Conservation (phyloP, 1,140 invertebrate species). For the Lepidurus arcticus region DNA sequence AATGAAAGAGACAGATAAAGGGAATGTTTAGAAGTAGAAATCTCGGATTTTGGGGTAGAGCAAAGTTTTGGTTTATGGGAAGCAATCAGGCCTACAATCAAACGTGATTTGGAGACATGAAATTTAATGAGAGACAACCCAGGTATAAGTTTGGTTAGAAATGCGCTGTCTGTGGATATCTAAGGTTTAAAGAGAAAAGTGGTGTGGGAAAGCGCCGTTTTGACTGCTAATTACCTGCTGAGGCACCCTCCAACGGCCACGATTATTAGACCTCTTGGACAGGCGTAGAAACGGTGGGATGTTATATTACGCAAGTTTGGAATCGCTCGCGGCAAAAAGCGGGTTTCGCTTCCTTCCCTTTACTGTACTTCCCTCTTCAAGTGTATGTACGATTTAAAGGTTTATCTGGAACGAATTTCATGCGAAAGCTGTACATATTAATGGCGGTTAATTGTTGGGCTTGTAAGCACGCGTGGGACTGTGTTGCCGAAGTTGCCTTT, state of each 20-base stretch:
- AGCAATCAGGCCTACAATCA: slow-evolving; percentile 19
- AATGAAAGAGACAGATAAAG: neutral
- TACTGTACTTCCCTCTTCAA: neutral
- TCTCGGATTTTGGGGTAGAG: neutral
- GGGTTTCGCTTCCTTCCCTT: neutral
- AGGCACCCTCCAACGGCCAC: too few relatives aligned
- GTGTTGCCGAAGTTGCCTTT: neutral
- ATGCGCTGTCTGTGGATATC: too few relatives aligned
- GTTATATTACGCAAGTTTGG: too few relatives aligned
- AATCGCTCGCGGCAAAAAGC: too few relatives aligned
- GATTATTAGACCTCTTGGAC: too few relatives aligned
- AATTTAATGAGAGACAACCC: neutral
- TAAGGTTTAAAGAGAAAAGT: too few relatives aligned
- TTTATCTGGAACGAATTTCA: neutral
- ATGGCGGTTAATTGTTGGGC: neutral
- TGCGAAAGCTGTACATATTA: neutral
- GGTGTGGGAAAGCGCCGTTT: too few relatives aligned
- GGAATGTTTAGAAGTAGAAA: neutral
- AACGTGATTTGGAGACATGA: slow-evolving; percentile 15
- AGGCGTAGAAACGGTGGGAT: too few relatives aligned
- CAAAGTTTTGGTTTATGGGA: neutral
- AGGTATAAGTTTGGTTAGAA: too few relatives aligned
- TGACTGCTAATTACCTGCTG: too few relatives aligned
- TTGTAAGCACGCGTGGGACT: neutral
- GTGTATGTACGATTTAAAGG: neutral